Evolutionary conservation across 2,888 invertebrate genomes (phyloP), one percentile per base, ranked within the genome.

Genomic region (Dorcus hopei): DNA sequence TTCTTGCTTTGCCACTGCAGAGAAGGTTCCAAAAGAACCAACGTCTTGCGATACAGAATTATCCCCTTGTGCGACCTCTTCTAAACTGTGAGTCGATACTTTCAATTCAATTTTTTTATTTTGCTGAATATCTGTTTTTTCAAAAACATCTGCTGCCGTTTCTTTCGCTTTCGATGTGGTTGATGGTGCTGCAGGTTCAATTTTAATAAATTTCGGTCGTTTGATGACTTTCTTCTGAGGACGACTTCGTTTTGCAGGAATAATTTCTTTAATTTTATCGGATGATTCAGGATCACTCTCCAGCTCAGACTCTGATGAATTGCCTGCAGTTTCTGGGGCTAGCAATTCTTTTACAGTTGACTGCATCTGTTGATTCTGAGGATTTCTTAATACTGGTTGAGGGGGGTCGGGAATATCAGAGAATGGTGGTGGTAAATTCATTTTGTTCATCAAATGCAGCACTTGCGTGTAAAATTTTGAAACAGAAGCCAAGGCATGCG

Each of bases 391-490:
- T 78, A 43, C 80, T 79, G 67, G 81, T 73, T 73, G 82, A 78
- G 49, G 82, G 78, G 71, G 82, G 80, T 65, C 77, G 49, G 73
- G 75, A 58, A 74, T 71, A 66, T 69, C 65, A 11, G 76, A 83
- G 79, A 97, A 96, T 0, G 97, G 97, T 45, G 89, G 85, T 14
- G 91, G 89, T 50, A 97, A 78, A 75, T 90, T 91, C 94, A 97
- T 94, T 79, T 90, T 91, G 75, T 97, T 97, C 96, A 97, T 96
- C 53, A 97, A 82, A 80, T 97, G 96, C 49, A 97, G 73, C 8
- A 90, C 86, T 83, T 91, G 88, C 1, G 85, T 87, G 73, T 97
- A 97, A 76, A 97, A 91, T 68, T 88, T 87, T 54, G 90, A 89
- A 66, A 92, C 87, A 11, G 84, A 83, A 55, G 88, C 83, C 57